Percentiles rank a stretch among this genome's conserved stretches.
Evolutionary conservation across 2,113 vertebrate genomes (phyloP).

Genomic region (Halichoerus grypus): DNA sequence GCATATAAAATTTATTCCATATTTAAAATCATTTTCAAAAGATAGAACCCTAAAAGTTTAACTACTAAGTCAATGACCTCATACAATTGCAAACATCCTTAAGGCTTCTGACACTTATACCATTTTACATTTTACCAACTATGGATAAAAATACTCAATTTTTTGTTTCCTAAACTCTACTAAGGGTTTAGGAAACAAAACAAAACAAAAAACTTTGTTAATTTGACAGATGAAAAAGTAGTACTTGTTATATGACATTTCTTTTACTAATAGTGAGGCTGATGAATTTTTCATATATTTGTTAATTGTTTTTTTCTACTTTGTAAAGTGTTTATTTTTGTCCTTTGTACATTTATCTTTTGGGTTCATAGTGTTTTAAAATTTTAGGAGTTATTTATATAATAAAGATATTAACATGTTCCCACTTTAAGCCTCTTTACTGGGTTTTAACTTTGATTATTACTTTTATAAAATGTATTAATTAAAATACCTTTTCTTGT

Average conservation of each 20-base stretch:
- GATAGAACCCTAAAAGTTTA: neutral
- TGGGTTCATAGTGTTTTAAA: neutral
- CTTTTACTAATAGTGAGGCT: conserved; percentile 6
- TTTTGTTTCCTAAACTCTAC: neutral
- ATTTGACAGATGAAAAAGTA: conserved; percentile 57
- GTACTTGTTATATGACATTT: neutral
- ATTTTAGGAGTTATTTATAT: conserved; percentile 39
- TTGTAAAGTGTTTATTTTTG: conserved; percentile 47
- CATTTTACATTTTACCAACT: conserved; percentile 4
- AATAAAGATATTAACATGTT: conserved; percentile 27
- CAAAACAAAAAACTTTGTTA: neutral
- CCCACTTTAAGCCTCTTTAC: neutral
- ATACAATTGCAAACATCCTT: conserved; percentile 11
- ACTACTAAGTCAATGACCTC: neutral
- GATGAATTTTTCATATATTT: neutral
- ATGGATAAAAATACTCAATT: neutral
- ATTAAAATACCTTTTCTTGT: neutral
- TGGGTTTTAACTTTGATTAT: conserved; percentile 24
- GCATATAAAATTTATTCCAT: neutral
- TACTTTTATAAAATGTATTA: conserved; percentile 6
- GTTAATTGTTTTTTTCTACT: neutral
- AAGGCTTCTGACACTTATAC: neutral
- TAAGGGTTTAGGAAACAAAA: no score
- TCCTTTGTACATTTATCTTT: conserved; percentile 45
- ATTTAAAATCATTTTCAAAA: conserved; percentile 61